A percentile compares a stretch with the other conserved stretches of the same genome.
phyloP scores from a whole-genome alignment of 2,113 vertebrate genomes.

The Vombatus ursinus region DNA sequence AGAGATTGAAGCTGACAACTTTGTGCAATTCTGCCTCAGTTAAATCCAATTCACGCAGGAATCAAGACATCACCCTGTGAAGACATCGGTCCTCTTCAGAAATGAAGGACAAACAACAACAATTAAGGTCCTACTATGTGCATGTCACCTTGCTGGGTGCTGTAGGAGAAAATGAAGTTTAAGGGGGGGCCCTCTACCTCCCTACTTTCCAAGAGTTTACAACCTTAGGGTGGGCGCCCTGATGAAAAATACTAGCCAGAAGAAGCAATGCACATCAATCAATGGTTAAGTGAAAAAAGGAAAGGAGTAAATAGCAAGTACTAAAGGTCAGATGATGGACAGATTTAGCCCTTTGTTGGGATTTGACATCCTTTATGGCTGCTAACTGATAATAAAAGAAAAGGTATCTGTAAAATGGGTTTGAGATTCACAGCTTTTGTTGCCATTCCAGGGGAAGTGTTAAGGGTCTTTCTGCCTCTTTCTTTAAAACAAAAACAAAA shows the following conservation, averaged over 20 bases:
- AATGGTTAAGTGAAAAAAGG: not conserved
- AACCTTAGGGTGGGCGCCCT: not conserved
- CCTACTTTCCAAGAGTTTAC: not conserved
- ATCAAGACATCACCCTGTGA: not conserved
- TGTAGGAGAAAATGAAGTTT: not conserved
- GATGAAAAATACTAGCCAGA: not conserved
- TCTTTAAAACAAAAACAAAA: not conserved
- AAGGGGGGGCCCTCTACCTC: too few relatives aligned
- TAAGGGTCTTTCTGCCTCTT: not conserved
- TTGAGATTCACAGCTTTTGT: not conserved
- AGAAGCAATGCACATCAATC: not conserved
- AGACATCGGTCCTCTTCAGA: not conserved
- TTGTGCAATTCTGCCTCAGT: too few relatives aligned
- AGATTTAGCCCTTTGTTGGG: not conserved
- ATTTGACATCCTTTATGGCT: not conserved
- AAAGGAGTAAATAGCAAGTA: not conserved
- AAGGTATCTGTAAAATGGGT: not conserved
- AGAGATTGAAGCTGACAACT: too few relatives aligned
- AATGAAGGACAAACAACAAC: not conserved
- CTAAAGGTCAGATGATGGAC: not conserved
- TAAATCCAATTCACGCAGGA: not conserved
- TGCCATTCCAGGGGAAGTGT: not conserved
- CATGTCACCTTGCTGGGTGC: not conserved
- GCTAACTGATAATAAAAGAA: not conserved
- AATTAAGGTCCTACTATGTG: not conserved